phyloP scores from a whole-genome alignment of 23 tunicate genomes.

The Halocynthia roretzi region DNA sequence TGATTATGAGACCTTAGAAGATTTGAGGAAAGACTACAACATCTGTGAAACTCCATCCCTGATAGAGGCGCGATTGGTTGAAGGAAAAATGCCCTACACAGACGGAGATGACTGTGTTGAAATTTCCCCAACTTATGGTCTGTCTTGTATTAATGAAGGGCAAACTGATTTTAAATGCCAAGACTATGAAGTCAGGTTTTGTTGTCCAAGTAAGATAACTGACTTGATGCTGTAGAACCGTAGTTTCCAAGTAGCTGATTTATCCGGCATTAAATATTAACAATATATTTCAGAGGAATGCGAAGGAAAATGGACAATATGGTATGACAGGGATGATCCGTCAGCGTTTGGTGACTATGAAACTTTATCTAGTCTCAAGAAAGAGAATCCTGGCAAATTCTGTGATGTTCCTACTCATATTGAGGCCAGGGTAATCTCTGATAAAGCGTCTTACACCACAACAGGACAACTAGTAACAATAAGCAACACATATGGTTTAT shows the following conservation, averaged over 20 bases:
- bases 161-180: slow-evolving; percentile 35
- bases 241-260: neutral
- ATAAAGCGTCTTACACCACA: neutral
- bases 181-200: slow-evolving; percentile 46
- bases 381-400: neutral
- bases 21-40: neutral
- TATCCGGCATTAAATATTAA: too few relatives aligned
- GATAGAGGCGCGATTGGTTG: slow-evolving; percentile 32
- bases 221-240: neutral
- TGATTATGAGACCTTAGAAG: slow-evolving; percentile 11
- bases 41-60: slow-evolving; percentile 36
- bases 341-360: slow-evolving; percentile 9
- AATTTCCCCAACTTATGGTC: slow-evolving; percentile 27
- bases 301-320: neutral
- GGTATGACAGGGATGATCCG: slow-evolving; percentile 26
- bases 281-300: too few relatives aligned
- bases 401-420: slow-evolving; percentile 5
- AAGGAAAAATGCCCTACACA: slow-evolving; percentile 15
- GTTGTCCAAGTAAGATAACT: slow-evolving; percentile 35
- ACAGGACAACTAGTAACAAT: slow-evolving; percentile 2
- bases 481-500: neutral
- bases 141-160: slow-evolving; percentile 29
- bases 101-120: slow-evolving; percentile 17
- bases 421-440: neutral
- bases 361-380: neutral